These are phyloP conservation scores for Pempheris klunzingeri DNA, from an alignment of 2,797 vertebrate genomes.

Conservation along the genomic window DNA sequence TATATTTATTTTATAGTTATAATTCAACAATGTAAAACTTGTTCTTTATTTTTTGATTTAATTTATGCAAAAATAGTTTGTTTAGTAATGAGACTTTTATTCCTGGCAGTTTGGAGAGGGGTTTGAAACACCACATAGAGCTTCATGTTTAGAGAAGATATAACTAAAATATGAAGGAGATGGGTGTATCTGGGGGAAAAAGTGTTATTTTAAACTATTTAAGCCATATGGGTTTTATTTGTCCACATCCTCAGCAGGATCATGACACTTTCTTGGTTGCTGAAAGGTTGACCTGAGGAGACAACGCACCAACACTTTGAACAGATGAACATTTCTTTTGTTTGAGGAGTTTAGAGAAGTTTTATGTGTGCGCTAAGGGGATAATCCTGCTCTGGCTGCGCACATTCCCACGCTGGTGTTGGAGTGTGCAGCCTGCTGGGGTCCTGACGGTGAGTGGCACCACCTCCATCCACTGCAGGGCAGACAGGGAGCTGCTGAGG, in stretches of 20 bases:
- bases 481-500: slow-evolving; percentile 12
- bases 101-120: background rate
- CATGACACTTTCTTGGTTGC: background rate
- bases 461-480: slow-evolving; percentile 53
- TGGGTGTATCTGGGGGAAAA: too few species aligned
- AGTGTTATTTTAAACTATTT: background rate
- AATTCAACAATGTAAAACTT: too few species aligned
- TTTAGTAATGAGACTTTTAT: background rate
- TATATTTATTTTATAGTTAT: too few species aligned
- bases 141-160: background rate
- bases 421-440: background rate
- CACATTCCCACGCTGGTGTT: background rate
- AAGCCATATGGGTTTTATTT: background rate
- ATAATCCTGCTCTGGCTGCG: background rate
- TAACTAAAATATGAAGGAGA: background rate
- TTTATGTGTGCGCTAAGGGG: background rate
- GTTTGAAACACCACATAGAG: background rate
- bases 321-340: too few species aligned
- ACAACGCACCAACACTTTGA: background rate
- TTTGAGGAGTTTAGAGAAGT: too few species aligned
- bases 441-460: slow-evolving; percentile 52
- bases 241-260: background rate
- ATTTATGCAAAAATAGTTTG: too few species aligned
- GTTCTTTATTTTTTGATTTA: too few species aligned
- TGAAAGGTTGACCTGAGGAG: background rate